phyloP scores from a whole-genome alignment of 2,113 vertebrate genomes.

The Thunnus thynnus region DNA sequence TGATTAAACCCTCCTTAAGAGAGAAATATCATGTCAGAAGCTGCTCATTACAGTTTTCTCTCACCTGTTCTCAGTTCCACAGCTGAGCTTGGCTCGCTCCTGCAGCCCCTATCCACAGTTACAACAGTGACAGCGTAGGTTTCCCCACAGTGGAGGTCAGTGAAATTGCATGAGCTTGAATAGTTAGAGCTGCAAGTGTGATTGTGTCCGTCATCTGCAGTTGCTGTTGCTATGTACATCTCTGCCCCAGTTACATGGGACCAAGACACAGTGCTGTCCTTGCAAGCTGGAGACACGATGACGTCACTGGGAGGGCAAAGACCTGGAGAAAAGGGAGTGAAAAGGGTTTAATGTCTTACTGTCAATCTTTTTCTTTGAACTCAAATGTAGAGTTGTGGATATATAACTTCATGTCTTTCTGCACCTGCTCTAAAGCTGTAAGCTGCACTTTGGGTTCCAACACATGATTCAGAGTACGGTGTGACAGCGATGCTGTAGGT shows the following conservation, averaged over 20 bases:
- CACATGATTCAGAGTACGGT: conserved; percentile 68
- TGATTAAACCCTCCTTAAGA: background rate
- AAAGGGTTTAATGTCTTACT: background rate
- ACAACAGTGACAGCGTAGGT: conserved; percentile 72
- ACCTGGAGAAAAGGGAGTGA: conserved; percentile 48
- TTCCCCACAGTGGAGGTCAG: conserved; percentile 73
- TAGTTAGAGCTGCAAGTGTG: conserved; percentile 68
- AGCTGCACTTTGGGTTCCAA: conserved; percentile 56
- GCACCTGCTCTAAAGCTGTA: conserved; percentile 71
- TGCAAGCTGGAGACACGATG: conserved; percentile 49
- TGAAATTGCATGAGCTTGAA: conserved; percentile 68
- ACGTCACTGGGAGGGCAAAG: conserved; percentile 69
- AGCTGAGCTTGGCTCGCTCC: conserved; percentile 59
- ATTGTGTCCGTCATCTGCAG: conserved; percentile 59
- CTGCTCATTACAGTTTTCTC: background rate
- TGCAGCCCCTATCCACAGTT: conserved; percentile 68
- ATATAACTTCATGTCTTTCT: background rate
- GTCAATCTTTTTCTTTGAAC: background rate
- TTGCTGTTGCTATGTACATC: conserved; percentile 71
- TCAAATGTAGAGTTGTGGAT: background rate
- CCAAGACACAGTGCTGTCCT: conserved; percentile 71
- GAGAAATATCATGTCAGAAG: background rate
- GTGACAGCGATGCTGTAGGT: conserved; percentile 68
- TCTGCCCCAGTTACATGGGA: conserved; percentile 62
- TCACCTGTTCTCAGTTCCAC: conserved; percentile 69